A percentile compares a stretch with the other conserved stretches of the same genome.
phyloP scores from a whole-genome alignment of 2,888 invertebrate genomes.

The Cataglyphis altisquamis region DNA sequence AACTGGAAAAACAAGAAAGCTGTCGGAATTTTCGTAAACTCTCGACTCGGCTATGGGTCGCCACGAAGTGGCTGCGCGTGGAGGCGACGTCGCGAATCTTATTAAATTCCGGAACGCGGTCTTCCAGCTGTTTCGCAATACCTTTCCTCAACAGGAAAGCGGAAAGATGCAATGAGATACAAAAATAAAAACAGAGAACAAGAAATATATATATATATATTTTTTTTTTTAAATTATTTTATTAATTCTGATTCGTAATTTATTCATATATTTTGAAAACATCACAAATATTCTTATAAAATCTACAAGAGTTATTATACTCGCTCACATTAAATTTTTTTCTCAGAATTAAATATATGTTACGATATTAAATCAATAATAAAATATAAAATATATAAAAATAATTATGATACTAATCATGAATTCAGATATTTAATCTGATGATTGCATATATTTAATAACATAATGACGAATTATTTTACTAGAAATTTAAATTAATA shows the following conservation, averaged over 20 bases:
- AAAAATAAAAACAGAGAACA: constrained; percentile 4
- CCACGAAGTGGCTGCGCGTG: constrained; percentile 52
- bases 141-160: constrained; percentile 2
- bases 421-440: background rate
- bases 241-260: background rate
- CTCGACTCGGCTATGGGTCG: constrained; percentile 47
- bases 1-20: constrained; percentile 27
- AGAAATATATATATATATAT: background rate
- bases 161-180: constrained; percentile 11
- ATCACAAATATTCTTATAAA: background rate
- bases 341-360: background rate
- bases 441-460: background rate
- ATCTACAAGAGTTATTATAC: background rate
- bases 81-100: constrained; percentile 60
- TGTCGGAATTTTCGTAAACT: constrained; percentile 66
- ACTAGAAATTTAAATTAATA: background rate
- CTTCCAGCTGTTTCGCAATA: constrained; percentile 48
- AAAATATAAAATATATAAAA: background rate
- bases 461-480: background rate
- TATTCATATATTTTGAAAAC: background rate
- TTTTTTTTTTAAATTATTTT: background rate
- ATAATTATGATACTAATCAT: background rate
- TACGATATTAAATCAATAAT: background rate
- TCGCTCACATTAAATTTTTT: background rate
- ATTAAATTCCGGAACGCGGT: constrained; percentile 63